A percentile compares a stretch with the other conserved stretches of the same genome.
These are phyloP conservation scores for Phytoseiulus persimilis DNA, from an alignment of 2,888 invertebrate species.

Conservation along the genomic window DNA sequence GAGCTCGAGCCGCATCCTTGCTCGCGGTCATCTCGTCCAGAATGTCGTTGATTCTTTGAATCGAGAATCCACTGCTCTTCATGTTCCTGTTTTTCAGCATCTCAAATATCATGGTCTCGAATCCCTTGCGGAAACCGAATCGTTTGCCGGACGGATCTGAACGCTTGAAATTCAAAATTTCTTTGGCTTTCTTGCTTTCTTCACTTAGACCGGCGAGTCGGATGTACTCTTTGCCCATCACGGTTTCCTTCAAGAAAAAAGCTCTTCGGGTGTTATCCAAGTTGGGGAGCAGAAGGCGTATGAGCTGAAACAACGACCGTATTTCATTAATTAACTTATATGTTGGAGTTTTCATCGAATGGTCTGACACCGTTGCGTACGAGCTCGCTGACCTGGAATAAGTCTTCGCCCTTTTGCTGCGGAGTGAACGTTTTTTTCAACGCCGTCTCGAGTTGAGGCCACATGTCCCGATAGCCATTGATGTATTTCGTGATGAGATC, in stretches of 20 bases:
- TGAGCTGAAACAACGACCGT: background rate
- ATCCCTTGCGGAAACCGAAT: conserved; percentile 11
- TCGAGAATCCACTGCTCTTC: background rate
- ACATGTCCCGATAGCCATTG: conserved; percentile 20
- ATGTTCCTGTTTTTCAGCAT: conserved; percentile 20
- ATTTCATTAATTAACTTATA: background rate
- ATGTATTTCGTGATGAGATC: conserved; percentile 9
- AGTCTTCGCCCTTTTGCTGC: conserved; percentile 9
- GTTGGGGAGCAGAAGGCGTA: conserved; percentile 14
- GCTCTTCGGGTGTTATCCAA: background rate
- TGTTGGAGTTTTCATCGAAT: background rate
- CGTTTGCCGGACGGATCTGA: background rate
- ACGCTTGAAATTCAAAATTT: conserved; percentile 16
- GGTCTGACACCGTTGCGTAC: background rate
- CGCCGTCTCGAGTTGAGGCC: background rate
- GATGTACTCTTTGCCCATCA: conserved; percentile 20
- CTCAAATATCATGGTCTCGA: conserved; percentile 17
- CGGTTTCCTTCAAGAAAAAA: conserved; percentile 7
- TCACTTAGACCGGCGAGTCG: background rate
- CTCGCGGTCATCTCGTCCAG: background rate
- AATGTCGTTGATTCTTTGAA: conserved; percentile 14
- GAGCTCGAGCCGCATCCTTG: conserved; percentile 7
- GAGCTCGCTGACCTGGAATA: conserved; percentile 12
- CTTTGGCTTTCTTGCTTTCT: conserved; percentile 9
- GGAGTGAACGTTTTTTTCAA: background rate